Conservation (phyloP, 2,888 invertebrate genomes). For the Microplitis manilae region DNA sequence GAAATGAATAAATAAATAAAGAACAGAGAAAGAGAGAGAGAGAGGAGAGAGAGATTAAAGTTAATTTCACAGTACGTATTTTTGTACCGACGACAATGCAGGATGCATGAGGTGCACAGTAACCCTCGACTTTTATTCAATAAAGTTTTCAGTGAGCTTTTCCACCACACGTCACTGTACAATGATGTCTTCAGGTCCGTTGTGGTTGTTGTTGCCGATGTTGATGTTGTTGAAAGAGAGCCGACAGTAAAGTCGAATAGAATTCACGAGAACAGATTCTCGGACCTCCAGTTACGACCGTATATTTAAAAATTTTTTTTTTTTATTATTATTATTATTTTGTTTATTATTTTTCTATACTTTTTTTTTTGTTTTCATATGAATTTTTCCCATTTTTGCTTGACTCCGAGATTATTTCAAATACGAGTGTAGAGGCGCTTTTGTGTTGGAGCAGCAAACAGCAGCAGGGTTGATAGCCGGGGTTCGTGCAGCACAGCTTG, state of each 20-base stretch:
- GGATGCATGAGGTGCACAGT: not conserved
- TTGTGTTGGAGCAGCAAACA: constrained; percentile 68
- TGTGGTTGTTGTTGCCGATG: constrained; percentile 10
- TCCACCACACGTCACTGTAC: not conserved
- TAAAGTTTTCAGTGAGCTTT: not conserved
- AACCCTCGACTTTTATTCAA: not conserved
- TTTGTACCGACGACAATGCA: constrained; percentile 12
- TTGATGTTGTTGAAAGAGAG: constrained; percentile 14
- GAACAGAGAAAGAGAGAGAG: not conserved
- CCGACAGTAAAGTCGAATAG: constrained; percentile 11
- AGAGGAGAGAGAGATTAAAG: not conserved
- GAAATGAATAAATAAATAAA: not conserved
- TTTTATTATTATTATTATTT: not conserved
- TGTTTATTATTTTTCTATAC: constrained; percentile 22
- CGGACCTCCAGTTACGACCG: constrained; percentile 16
- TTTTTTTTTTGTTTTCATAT: constrained; percentile 15
- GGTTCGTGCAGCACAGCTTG: constrained; percentile 72
- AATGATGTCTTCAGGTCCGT: constrained; percentile 11
- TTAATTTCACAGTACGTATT: not conserved
- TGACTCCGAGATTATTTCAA: constrained; percentile 31
- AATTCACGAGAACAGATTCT: constrained; percentile 28
- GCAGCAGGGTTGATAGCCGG: constrained; percentile 71
- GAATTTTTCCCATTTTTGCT: constrained; percentile 24
- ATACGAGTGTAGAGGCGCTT: constrained; percentile 63
- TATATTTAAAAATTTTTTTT: constrained; percentile 3